Percentiles rank a stretch among this genome's conserved stretches.
Evolutionary conservation across 1,140 invertebrate species (phyloP).

Genomic region (Goniozus legneri): DNA sequence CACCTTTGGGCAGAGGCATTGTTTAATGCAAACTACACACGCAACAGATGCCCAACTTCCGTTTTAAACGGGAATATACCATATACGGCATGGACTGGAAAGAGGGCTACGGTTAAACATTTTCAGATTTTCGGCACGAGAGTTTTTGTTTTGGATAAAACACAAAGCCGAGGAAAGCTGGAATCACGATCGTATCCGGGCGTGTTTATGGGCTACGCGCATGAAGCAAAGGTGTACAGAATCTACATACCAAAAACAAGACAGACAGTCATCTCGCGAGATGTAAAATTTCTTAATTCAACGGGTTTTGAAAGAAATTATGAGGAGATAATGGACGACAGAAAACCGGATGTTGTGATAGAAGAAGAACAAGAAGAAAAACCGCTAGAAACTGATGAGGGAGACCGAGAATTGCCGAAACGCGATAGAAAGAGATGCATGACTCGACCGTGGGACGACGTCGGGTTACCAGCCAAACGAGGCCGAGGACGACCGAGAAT

Average conservation of each 20-base stretch:
- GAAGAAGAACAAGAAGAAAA: no score
- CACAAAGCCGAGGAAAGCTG: background rate
- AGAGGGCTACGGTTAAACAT: background rate
- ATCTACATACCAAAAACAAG: background rate
- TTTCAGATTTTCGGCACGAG: background rate
- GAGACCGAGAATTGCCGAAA: background rate
- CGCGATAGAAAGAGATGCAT: background rate
- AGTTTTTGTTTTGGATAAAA: background rate
- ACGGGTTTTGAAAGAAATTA: no score
- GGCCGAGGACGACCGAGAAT: background rate
- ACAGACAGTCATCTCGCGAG: background rate
- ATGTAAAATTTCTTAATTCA: background rate
- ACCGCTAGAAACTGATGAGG: no score
- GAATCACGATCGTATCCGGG: background rate
- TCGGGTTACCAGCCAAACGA: no score
- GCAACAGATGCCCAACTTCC: constrained; percentile 2
- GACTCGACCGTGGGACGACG: no score
- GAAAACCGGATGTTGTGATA: no score
- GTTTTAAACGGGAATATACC: background rate
- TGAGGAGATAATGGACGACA: no score
- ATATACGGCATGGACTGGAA: background rate
- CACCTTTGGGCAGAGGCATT: constrained; percentile 9
- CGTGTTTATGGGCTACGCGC: background rate
- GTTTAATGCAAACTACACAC: constrained; percentile 3
- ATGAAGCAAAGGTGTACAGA: background rate